Evolutionary conservation across 2,797 vertebrate genomes (phyloP).

Genomic region (Telmatherina bonti): DNA sequence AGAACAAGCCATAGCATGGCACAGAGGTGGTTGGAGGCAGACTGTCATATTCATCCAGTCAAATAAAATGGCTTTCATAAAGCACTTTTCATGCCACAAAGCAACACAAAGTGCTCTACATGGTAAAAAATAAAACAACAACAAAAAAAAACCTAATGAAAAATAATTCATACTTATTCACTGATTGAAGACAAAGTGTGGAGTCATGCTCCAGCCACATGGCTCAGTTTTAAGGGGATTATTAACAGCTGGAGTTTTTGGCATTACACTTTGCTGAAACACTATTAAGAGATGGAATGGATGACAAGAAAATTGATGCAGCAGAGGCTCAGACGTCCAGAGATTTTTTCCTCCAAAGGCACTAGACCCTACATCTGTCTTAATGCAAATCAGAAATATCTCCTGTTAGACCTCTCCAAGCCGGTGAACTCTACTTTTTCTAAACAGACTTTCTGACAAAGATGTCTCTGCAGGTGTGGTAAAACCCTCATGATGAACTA

Average conservation of each 20-base stretch:
- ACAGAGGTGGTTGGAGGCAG: too few relatives aligned
- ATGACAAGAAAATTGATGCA: constrained; percentile 10
- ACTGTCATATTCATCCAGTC: too few relatives aligned
- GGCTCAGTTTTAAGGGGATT: not conserved
- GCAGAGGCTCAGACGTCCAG: not conserved
- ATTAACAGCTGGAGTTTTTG: not conserved
- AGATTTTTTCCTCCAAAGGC: constrained; percentile 3
- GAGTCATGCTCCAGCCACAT: not conserved
- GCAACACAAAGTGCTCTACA: too few relatives aligned
- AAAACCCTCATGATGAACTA: not conserved
- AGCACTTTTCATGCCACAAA: too few relatives aligned
- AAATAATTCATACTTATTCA: too few relatives aligned
- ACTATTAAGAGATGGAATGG: constrained; percentile 8
- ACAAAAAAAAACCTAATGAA: too few relatives aligned
- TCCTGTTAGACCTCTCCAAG: not conserved
- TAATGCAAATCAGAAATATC: constrained; percentile 16
- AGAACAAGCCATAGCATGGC: not conserved
- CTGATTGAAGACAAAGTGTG: not conserved
- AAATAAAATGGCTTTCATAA: too few relatives aligned
- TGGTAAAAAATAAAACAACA: too few relatives aligned
- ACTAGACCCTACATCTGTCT: not conserved
- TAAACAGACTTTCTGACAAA: constrained; percentile 5
- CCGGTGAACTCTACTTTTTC: not conserved
- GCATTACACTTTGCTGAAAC: not conserved
- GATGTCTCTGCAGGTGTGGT: not conserved